Evolutionary conservation across 2,797 vertebrate genomes (phyloP), one percentile per base, ranked within the genome.

Genomic region (Smutsia gigantea): DNA sequence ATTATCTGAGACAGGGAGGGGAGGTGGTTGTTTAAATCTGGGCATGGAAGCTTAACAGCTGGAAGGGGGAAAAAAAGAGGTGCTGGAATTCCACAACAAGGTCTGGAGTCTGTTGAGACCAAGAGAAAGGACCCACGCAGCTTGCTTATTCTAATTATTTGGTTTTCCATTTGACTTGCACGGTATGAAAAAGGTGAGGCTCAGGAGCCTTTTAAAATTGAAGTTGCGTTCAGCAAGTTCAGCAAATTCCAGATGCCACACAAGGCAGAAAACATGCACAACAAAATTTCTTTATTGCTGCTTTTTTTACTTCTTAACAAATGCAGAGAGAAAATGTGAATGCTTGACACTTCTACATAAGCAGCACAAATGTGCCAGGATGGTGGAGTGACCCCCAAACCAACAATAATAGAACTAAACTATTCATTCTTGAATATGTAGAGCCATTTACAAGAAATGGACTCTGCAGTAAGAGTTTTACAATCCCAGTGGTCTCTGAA

Each of bases 191-290:
- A 87, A 95, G 81, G 94, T 90, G 72, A 95, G 66, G 78, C 74
- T 84, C 69, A 5, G 74, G 87, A 93, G 92, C 17, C 94, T 96
- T 94, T 97, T 96, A 93, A 97, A 97, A 72, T 77, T 93, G 93
- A 86, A 97, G 86, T 91, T 95, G 66, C 23, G 29, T 69, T 96
- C 66, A 71, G 94, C 95, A 91, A 85, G 96, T 75, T 94, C 79
- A 90, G 82, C 92, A 94, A 93, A 96, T 97, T 96, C 94, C 97
- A 97, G 94, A 83, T 97, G 87, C 66, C 95, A 97, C 77, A 85
- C 88, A 96, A 91, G 69, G 71, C 94, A 92, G 94, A 96, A 93
- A 93, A 75, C 87, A 61, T 79, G 77, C 51, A 63, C 93, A 96
- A 79, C 94, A 72, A 90, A 95, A 71, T 85, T 64, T 53, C 88